Evolutionary conservation across 2,888 invertebrate genomes (phyloP), one percentile per base, ranked within the genome.

Genomic region (Protonemura montana): DNA sequence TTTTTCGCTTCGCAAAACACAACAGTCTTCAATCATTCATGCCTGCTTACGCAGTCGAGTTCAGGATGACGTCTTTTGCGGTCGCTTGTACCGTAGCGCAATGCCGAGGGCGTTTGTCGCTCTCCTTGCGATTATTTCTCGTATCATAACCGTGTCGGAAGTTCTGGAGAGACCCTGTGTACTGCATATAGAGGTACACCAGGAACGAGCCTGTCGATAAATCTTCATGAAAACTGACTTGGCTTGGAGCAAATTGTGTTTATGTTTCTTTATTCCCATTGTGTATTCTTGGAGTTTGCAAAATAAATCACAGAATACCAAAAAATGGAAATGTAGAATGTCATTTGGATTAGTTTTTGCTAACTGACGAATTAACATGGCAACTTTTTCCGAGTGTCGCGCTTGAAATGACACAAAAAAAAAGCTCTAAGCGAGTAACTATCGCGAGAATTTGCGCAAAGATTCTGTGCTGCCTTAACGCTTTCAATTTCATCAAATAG

Each of bases 11-110:
- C 16, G 59, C 59, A 21, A 10, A 59, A 59, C 59, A 59, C 59
- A 59, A 59, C 59, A 59, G 59, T 59, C 59, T 59, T 59, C 59
- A 59, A 59, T 59, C 59, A 13, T 59, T 3, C 59, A 59, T 13
- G 59, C 59, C 59, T 59, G 59, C 59, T 59, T 59, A 59, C 59
- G 59, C 59, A 10, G 59, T 59, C 59, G 59, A 59, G 59, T 59
- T 1, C 6, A 16, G 59, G 59, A 10, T 59, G 59, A 59, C 59
- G 59, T 59, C 59, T 59, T 59, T 59, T 21, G 59, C 6, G 13
- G 35, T 10, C 21, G 59, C 16, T 21, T 21, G 59, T 35, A 35
- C 35, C 35, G 10, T 35, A n/a, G n/a, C n/a, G n/a, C n/a, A n/a
- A 35, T 35, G 35, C 35, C 35, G 5, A 35, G 35, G 35, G 10